Evolutionary conservation across 2,888 invertebrate genomes (phyloP), one percentile per base, ranked within the genome.

Genomic region (Chaitophorus viminalis): DNA sequence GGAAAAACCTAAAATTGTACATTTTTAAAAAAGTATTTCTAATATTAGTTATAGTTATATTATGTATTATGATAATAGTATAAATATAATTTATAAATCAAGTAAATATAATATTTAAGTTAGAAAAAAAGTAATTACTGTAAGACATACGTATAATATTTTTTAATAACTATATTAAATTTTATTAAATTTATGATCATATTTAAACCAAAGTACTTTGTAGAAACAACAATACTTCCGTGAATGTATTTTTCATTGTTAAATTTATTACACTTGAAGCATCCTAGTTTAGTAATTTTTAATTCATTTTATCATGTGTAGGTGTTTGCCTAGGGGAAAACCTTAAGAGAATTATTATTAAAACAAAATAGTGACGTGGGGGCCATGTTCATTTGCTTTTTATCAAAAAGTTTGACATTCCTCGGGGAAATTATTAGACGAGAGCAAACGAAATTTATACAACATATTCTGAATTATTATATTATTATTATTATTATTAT

Each of bases 311-410:
- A 52, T 33, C 29, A 46, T 21, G 14, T 52, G 77, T 68, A 77
- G 77, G 52, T 29, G 68, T 84, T n/a, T n/a, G 84, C 84, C 76
- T 77, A 33, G 68, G 76, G 46, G 65, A 76, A 85, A 46, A 46
- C 68, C 46, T 65, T 65, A 31, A 68, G 46, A 52, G 68, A 85
- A 85, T 85, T 85, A 85, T 85, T 85, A 70, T 77, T 85, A 85
- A 77, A 77, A 52, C 31, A n/a, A 52, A 70, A 85, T 70, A 77
- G 52, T 21, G 14, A 85, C 85, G 68, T 85, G 85, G 68, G 33
- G 77, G 83, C 25, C 60, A 74, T 29, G 60, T 65, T 39, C 29
- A 60, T 75, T 68, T 33, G 17, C 17, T 78, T 78, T 78, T 52
- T 52, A 85, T 85, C 33, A 33, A 77, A 85, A 85, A 70, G 36